Base-by-base conservation (phyloP, 2,888 invertebrate species). In the Colostygia pectinataria region DNA sequence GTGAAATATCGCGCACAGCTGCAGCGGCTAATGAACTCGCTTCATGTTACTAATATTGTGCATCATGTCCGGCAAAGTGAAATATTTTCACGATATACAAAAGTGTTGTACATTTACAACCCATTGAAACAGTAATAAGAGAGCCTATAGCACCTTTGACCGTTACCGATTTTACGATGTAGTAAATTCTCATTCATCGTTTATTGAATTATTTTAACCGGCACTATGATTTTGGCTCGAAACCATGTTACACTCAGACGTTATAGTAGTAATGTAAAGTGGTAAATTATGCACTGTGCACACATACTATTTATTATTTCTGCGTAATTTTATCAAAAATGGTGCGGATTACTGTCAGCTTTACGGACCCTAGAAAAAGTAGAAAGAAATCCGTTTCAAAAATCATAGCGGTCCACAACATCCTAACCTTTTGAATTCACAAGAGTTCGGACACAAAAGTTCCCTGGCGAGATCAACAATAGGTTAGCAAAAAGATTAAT, bases 401-500 rank as follows among this genome's bases (percentile, higher is more conserved):
- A 84, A 83, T 82, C 75, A 77, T 69, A 74, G 71, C 76, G 63
- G 68, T 66, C 66, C 66, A 64, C 68, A 74, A 59, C 71, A 73
- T 66, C 70, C 63, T 75, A 78, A 80, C 80, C 84, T 86, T 84
- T 85, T 86, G 81, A 86, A 81, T 80, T 77, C 75, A 64, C 69
- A 65, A 67, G 78, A 80, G 76, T 74, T 75, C 74, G 76, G 75
- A 74, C 77, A 85, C 84, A 88, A 88, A 88, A 85, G 82, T 86
- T 79, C 70, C 70, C 76, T 70, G 71, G 61, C 57, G 80, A 71
- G 80, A 77, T 77, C 75, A 80, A 89, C 89, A 89, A 89, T 87
- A 77, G 84, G 78, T 80, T 72, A 71, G 72, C 72, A 74, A 75
- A 75, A 86, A 88, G 89, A 90, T 90, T 90, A 89, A 90, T 90